A percentile compares a stretch with the other conserved stretches of the same genome.
Evolutionary conservation across 2,797 vertebrate species (phyloP).

Genomic region (Lepilemur ruficaudatus): DNA sequence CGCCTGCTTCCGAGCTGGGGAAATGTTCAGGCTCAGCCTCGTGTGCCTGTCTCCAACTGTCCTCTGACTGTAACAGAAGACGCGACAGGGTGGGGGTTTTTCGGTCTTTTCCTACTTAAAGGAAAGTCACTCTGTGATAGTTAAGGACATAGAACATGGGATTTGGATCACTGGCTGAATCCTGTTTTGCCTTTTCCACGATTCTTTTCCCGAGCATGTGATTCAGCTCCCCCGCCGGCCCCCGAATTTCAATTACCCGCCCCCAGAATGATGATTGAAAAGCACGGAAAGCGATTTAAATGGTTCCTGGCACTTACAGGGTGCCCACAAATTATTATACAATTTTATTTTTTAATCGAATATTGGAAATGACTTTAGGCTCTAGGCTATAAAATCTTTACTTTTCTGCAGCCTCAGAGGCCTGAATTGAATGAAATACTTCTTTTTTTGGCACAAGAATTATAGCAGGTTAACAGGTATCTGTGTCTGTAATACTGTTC

Average conservation of each 20-base stretch:
- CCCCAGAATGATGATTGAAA: neutral
- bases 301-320: neutral
- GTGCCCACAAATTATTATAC: neutral
- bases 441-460: neutral
- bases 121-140: neutral
- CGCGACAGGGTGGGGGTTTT: no score
- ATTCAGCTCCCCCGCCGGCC: neutral
- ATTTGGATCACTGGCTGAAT: neutral
- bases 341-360: neutral
- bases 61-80: neutral
- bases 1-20: neutral
- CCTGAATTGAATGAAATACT: neutral
- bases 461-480: neutral
- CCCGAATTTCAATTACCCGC: neutral
- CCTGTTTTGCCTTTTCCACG: neutral
- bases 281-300: neutral
- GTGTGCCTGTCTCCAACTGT: neutral
- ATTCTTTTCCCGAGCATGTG: neutral
- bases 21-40: no score
- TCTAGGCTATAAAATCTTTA: neutral
- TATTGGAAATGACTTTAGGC: neutral
- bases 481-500: neutral
- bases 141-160: neutral
- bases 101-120: fast-evolving
- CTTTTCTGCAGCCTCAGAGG: neutral